These are phyloP conservation scores for Drosophila dives DNA, from an alignment of 2,888 invertebrate genomes.

Conservation along the genomic window DNA sequence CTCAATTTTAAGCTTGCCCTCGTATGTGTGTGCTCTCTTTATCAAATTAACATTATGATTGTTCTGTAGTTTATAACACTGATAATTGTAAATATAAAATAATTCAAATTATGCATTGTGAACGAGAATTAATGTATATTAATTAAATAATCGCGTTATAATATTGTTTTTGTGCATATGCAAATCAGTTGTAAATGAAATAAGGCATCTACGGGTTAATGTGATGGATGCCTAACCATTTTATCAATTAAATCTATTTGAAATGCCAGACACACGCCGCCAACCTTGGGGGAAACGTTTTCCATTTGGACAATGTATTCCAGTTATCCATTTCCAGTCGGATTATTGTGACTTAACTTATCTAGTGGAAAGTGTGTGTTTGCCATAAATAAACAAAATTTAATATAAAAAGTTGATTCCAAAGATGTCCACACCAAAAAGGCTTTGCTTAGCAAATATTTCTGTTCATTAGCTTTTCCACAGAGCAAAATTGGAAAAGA, in stretches of 20 bases:
- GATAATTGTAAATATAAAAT: background rate
- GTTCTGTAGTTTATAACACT: background rate
- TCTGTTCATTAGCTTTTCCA: background rate
- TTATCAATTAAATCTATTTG: slow-evolving; percentile 56
- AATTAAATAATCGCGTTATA: background rate
- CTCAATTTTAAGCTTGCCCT: background rate
- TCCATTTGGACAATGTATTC: slow-evolving; percentile 4
- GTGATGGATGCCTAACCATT: slow-evolving; percentile 36
- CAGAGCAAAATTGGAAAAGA: background rate
- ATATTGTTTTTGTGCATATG: slow-evolving; percentile 20
- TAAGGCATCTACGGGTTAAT: slow-evolving; percentile 22
- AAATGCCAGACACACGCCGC: slow-evolving; percentile 48
- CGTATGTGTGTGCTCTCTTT: background rate
- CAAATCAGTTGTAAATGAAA: slow-evolving; percentile 27
- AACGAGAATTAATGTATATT: background rate
- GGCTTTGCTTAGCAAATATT: background rate
- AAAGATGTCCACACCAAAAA: background rate
- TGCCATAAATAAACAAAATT: slow-evolving; percentile 6
- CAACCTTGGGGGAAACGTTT: slow-evolving; percentile 1
- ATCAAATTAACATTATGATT: no score
- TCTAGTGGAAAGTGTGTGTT: background rate
- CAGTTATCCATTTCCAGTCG: slow-evolving; percentile 26
- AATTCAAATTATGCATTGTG: background rate
- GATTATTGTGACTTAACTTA: background rate
- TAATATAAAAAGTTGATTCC: background rate